Conservation (phyloP, 2,888 invertebrate species). For the Busseola fusca region DNA sequence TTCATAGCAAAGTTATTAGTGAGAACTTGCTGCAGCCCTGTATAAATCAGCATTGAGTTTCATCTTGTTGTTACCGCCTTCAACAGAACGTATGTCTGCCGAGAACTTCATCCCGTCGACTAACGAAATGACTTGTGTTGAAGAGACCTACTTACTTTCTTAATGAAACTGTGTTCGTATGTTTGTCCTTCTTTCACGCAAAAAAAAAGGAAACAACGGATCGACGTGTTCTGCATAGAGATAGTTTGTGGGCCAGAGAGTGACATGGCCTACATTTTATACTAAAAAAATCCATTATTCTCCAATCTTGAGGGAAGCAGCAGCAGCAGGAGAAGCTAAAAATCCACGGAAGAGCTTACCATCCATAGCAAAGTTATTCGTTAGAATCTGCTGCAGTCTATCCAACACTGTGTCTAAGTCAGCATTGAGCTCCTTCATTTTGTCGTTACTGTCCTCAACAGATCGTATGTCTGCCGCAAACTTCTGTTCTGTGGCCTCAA, state of each 20-base stretch:
- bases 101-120: conserved; percentile 74
- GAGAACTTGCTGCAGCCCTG: conserved; percentile 91
- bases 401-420: conserved; percentile 92
- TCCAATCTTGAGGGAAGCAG: neutral
- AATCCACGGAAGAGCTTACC: conserved; percentile 32
- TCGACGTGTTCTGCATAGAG: neutral
- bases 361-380: conserved; percentile 91
- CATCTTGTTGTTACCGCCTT: conserved; percentile 81
- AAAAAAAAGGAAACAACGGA: neutral
- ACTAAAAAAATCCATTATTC: neutral
- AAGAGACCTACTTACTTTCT: neutral
- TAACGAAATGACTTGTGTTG: too few relatives aligned
- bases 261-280: neutral
- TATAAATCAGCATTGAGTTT: conserved; percentile 88
- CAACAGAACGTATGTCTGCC: conserved; percentile 77
- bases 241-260: neutral
- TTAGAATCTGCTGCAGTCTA: conserved; percentile 91
- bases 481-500: conserved; percentile 75
- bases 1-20: conserved; percentile 91
- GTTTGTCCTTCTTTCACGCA: neutral
- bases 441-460: conserved; percentile 80
- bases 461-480: conserved; percentile 80
- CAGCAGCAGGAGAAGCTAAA: too few relatives aligned
- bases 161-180: neutral
- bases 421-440: conserved; percentile 89